Evolutionary conservation across 2,888 invertebrate species (phyloP).

Genomic region (Phania funesta): DNA sequence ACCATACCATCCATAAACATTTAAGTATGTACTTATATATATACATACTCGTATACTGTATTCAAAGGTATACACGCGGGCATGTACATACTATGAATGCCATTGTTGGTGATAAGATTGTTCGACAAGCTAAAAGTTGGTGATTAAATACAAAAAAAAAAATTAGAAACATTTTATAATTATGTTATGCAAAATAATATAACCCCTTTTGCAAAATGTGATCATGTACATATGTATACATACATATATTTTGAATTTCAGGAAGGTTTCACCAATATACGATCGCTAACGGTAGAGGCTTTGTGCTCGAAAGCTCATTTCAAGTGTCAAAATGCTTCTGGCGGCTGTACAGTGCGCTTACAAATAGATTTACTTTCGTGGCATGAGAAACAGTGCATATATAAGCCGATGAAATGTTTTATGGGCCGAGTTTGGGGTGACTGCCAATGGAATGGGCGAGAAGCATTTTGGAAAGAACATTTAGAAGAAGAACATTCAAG

Average conservation of each 20-base stretch:
- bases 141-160: no score
- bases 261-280: constrained; percentile 82
- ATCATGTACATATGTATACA: no score
- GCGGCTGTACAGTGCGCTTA: constrained; percentile 83
- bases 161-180: background rate
- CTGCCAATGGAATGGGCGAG: constrained; percentile 83
- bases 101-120: constrained; percentile 33
- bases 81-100: no score
- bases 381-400: constrained; percentile 81
- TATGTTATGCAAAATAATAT: background rate
- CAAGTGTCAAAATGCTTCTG: constrained; percentile 81
- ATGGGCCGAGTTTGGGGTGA: constrained; percentile 81
- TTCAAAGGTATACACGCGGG: no score
- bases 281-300: constrained; percentile 83
- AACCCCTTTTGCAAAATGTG: no score
- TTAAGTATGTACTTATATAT: background rate
- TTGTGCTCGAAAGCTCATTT: constrained; percentile 83
- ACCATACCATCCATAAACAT: background rate
- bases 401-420: constrained; percentile 79
- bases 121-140: constrained; percentile 15
- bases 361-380: constrained; percentile 82
- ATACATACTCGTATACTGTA: background rate
- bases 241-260: constrained; percentile 72
- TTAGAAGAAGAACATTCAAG: constrained; percentile 82
- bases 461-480: constrained; percentile 84